phyloP scores from a whole-genome alignment of 2,113 vertebrate species.

The Seriola dumerili region DNA sequence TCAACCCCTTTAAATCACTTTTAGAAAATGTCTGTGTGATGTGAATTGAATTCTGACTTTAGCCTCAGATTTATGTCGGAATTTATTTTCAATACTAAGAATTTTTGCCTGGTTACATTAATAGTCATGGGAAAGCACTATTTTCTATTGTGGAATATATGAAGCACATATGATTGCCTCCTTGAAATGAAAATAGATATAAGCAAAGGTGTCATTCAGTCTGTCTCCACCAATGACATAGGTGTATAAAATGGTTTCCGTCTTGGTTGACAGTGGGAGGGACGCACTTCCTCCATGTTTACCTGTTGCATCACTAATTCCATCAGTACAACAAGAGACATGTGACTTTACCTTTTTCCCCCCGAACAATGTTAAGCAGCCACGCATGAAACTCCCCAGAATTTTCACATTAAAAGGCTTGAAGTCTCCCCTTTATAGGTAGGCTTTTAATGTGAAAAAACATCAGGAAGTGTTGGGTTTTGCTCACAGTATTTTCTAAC shows the following conservation, averaged over 20 bases:
- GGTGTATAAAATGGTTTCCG: not conserved
- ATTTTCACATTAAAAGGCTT: not conserved
- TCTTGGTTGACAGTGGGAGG: not conserved
- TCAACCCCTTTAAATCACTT: not conserved
- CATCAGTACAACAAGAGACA: too few relatives aligned
- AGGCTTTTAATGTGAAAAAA: not conserved
- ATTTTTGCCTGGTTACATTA: not conserved
- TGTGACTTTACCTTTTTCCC: too few relatives aligned
- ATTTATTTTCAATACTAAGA: not conserved
- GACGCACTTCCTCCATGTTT: not conserved
- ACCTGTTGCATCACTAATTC: too few relatives aligned
- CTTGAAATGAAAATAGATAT: not conserved
- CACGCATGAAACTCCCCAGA: too few relatives aligned
- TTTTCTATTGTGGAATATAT: not conserved
- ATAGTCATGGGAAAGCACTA: not conserved
- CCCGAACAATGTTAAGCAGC: too few relatives aligned
- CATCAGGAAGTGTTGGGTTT: too few relatives aligned
- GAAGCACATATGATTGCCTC: not conserved
- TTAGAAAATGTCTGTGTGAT: not conserved
- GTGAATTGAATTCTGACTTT: not conserved
- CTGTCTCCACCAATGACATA: not conserved
- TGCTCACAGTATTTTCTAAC: too few relatives aligned
- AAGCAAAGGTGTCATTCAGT: not conserved
- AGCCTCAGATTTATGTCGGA: not conserved
- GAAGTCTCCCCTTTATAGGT: not conserved